Base-by-base conservation (phyloP, 2,888 invertebrate species). In the Perithous albicinctus region DNA sequence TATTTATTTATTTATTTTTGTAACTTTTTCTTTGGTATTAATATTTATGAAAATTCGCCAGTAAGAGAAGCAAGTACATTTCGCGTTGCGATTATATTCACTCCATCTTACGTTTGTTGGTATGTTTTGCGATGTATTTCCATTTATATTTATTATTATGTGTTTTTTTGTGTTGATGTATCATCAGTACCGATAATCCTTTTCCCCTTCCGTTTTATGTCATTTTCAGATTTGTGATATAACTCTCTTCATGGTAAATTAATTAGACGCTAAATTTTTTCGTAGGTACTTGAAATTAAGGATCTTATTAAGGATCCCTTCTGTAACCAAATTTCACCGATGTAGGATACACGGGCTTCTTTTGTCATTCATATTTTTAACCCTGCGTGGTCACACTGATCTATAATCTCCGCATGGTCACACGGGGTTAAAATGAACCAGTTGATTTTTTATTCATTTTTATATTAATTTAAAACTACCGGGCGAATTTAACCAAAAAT, bases 71-170 rank as follows among this genome's bases (percentile, higher is more conserved):
- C 85, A 82, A 88, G 85, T 85, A 86, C 86, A 78, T 87, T 84
- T 85, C 78, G 73, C 85, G 74, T 75, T 74, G 79, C 82, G 61
- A 86, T 85, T 41, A 82, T 66, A 70, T 85, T 77, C 88, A 90
- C 88, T 88, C 79, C 88, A 89, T 87, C 70, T 89, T 91, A 51
- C 80, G 88, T 92, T 91, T 69, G 87, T 91, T 88, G 85, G 80
- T 86, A 88, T 90, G 86, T 87, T 88, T 91, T 91, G 88, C 87
- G 73, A 87, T 85, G 87, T 89, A 88, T 86, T 85, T 85, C 70
- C 84, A 84, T 87, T 80, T 84, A 80, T 81, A 54, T 86, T 80
- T 74, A 43, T 80, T 74, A 43, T 78, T 67, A 72, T 63, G 23
- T 82, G 74, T 84, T 67, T 2, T 32, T 78, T 75, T 82, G 67